Evolutionary conservation across 2,888 invertebrate species (phyloP).

Genomic region (Rambutsinella grinnellia): DNA sequence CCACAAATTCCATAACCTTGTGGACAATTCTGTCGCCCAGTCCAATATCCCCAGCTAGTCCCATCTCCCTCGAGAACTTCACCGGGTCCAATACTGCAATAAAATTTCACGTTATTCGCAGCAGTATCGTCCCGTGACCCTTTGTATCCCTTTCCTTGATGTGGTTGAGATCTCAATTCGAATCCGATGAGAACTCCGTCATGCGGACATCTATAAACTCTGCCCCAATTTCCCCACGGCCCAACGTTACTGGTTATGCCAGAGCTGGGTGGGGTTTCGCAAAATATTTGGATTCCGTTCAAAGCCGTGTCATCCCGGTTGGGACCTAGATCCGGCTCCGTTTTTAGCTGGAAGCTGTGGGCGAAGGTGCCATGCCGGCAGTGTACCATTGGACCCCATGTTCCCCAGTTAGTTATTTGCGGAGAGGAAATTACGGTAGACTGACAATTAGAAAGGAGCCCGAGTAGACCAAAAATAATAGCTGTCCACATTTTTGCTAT

Average conservation of each 20-base stretch:
- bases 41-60: conserved; percentile 22
- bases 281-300: conserved; percentile 20
- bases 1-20: conserved; percentile 34
- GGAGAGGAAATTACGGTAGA: no score
- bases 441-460: no score
- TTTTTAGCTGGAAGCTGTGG: conserved; percentile 43
- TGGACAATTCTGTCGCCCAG: conserved; percentile 5
- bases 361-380: conserved; percentile 27
- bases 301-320: conserved; percentile 25
- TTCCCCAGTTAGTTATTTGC: conserved; percentile 40
- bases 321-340: conserved; percentile 21
- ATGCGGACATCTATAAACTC: conserved; percentile 19
- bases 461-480: no score
- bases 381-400: conserved; percentile 25
- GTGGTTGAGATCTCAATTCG: neutral
- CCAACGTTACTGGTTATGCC: conserved; percentile 21
- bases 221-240: conserved; percentile 21
- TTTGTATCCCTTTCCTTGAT: neutral
- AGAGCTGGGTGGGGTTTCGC: conserved; percentile 15
- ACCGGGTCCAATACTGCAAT: conserved; percentile 19
- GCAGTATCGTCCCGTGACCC: conserved; percentile 33
- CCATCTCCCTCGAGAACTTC: conserved; percentile 46
- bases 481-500: no score
- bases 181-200: conserved; percentile 18
- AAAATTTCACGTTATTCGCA: conserved; percentile 32